These are phyloP conservation scores for Abrostola tripartita DNA, from an alignment of 2,888 invertebrate genomes.

Conservation along the genomic window DNA sequence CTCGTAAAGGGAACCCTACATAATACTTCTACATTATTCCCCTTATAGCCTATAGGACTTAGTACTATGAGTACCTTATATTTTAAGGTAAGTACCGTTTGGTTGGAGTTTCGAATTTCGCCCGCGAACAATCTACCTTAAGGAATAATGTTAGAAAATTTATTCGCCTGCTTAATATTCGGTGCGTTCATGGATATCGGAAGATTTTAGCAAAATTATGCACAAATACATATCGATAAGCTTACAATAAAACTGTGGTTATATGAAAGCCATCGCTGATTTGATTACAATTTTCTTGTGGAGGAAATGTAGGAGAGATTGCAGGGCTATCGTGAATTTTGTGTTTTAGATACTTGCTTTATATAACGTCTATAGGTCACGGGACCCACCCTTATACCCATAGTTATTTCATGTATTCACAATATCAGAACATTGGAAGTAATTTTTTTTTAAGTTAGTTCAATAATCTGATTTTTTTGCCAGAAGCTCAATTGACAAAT, in stretches of 20 bases:
- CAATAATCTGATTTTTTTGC: not conserved
- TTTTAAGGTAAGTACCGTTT: slow-evolving; percentile 24
- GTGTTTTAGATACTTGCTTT: no score
- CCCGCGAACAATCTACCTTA: slow-evolving; percentile 33
- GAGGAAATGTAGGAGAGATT: not conserved
- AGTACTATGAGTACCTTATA: slow-evolving; percentile 22
- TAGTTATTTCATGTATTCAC: no score
- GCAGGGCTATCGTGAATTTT: not conserved
- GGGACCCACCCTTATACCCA: no score
- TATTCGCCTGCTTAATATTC: slow-evolving; percentile 58
- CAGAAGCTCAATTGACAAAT: not conserved
- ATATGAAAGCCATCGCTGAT: slow-evolving; percentile 29
- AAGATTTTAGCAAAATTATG: slow-evolving; percentile 53
- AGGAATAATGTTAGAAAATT: slow-evolving; percentile 55
- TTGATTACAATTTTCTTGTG: slow-evolving; percentile 10
- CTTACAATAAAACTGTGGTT: slow-evolving; percentile 31
- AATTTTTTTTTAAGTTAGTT: no score
- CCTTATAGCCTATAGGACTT: slow-evolving; percentile 18
- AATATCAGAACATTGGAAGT: no score
- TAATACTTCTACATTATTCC: slow-evolving; percentile 33
- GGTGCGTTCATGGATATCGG: slow-evolving; percentile 51
- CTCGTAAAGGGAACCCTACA: slow-evolving; percentile 21
- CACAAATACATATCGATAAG: slow-evolving; percentile 50
- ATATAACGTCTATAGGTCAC: no score
- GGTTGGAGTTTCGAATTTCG: slow-evolving; percentile 22